Evolutionary conservation across 1,140 invertebrate genomes (phyloP), one percentile per base, ranked within the genome.

Genomic region (Drosophila quadrilineata): DNA sequence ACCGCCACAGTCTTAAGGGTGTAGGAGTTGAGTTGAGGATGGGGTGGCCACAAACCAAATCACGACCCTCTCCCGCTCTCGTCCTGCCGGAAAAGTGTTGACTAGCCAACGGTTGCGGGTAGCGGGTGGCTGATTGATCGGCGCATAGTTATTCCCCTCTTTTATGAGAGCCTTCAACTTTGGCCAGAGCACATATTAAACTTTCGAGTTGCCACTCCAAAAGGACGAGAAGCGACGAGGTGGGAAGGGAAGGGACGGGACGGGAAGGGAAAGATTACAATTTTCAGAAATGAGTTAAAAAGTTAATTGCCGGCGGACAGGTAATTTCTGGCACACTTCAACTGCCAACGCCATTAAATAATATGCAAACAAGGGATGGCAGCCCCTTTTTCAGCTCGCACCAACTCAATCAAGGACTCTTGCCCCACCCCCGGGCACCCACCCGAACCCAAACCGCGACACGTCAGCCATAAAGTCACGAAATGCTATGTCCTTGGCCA

Each of bases 271-370:
- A 29, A 41, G 40, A 31, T 36, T 71, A 49, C 77, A 70, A 72
- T 63, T 82, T 63, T 41, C 12, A 63, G 72, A 73, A 84, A 84
- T 76, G 73, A 84, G 79, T 85, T 85, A 79, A 87, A 71, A 79
- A 88, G 84, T 87, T 87, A 87, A 87, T 87, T 87, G 86, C 69
- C 75, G 59, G 69, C 63, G 85, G 71, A 87, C 85, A 87, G 85
- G 85, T 87, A 87, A 84, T 84, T 87, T 87, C 68, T 76, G 70
- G 85, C 85, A 88, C 85, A 85, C 85, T 79, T 85, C 66, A 73
- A 85, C 67, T 75, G 74, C 68, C 64, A 79, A 71, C 60, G 62
- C 74, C 65, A 79, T 79, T 76, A 88, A 79, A 66, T 85, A 87
- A 87, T 84, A 87, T 87, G 85, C 84, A 84, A 76, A 85, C 71